phyloP scores from a whole-genome alignment of 2,113 vertebrate species.

The Sylvietta virens region DNA sequence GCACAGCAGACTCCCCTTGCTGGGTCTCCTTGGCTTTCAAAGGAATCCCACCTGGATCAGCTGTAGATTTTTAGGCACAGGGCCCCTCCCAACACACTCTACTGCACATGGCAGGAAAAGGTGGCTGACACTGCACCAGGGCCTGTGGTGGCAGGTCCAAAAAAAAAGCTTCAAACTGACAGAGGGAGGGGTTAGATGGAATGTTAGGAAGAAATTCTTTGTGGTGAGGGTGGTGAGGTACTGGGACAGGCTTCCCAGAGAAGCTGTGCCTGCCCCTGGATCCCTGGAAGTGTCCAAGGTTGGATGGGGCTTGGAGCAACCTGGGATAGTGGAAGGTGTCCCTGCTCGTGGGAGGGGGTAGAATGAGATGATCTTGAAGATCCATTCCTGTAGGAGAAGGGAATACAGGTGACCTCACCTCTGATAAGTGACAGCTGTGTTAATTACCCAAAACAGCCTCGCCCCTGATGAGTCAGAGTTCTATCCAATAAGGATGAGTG shows the following conservation, averaged over 20 bases:
- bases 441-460: neutral
- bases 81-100: neutral
- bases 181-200: too few species aligned
- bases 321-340: accelerated
- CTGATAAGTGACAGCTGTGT: neutral
- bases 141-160: neutral
- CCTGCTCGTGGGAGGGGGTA: neutral
- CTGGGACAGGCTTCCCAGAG: neutral
- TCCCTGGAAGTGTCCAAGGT: neutral
- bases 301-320: accelerated
- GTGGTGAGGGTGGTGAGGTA: accelerated
- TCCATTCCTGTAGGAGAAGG: neutral
- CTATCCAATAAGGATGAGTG: neutral
- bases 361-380: neutral
- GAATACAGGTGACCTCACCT: neutral
- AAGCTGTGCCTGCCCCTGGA: neutral
- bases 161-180: neutral
- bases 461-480: neutral
- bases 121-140: neutral
- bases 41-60: neutral
- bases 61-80: neutral
- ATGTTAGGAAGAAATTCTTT: neutral
- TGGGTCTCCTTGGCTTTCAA: neutral
- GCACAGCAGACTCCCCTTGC: neutral
- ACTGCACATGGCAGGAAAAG: neutral